Conservation (phyloP, 2,888 invertebrate species). For the Polymixis lichenea region DNA sequence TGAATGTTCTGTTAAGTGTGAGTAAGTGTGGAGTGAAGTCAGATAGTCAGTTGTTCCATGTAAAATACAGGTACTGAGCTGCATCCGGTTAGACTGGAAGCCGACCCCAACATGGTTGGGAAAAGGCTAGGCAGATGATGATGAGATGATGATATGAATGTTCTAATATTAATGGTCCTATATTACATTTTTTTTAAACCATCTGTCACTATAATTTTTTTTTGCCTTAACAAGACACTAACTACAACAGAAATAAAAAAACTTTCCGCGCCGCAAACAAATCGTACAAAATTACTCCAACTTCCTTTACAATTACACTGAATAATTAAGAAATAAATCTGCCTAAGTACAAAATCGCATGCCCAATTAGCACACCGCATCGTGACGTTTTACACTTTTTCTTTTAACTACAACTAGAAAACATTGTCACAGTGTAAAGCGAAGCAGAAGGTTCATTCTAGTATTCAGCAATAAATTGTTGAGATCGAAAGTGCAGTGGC, state of each 20-base stretch:
- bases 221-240: slow-evolving; percentile 15
- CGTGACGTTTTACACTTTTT: slow-evolving; percentile 81
- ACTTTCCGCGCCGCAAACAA: slow-evolving; percentile 24
- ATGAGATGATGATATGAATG: too few relatives aligned
- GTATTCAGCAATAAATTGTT: not conserved
- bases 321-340: slow-evolving; percentile 86
- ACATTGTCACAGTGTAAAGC: not conserved
- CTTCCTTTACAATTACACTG: slow-evolving; percentile 70
- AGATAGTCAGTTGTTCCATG: too few relatives aligned
- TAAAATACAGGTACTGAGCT: too few relatives aligned
- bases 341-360: slow-evolving; percentile 70
- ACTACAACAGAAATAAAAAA: slow-evolving; percentile 18
- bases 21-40: too few relatives aligned
- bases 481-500: not conserved
- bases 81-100: too few relatives aligned
- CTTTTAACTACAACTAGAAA: slow-evolving; percentile 71
- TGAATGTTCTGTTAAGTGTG: too few relatives aligned
- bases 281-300: slow-evolving; percentile 51
- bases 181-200: too few relatives aligned
- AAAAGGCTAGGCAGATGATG: too few relatives aligned
- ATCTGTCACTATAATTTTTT: too few relatives aligned
- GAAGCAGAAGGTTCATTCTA: slow-evolving; percentile 2
- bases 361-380: slow-evolving; percentile 70
- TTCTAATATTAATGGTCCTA: too few relatives aligned
- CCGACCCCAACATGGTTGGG: too few relatives aligned